These are phyloP conservation scores for Cylindroiulus punctatus DNA, from an alignment of 2,888 invertebrate species.

Conservation along the genomic window DNA sequence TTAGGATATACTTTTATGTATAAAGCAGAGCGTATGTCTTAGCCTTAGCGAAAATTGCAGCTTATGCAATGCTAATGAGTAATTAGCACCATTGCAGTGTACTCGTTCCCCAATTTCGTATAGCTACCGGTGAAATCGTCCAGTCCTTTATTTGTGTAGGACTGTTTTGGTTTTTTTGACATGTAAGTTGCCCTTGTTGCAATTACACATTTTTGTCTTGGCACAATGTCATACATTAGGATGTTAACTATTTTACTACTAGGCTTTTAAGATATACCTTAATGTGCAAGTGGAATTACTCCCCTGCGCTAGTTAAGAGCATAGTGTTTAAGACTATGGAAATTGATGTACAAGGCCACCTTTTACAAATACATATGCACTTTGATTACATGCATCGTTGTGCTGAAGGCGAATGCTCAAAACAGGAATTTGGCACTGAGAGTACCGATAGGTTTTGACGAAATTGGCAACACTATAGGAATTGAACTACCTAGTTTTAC, in stretches of 20 bases:
- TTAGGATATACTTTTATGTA: background rate
- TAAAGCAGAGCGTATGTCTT: background rate
- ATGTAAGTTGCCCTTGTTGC: background rate
- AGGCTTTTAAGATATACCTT: conserved; percentile 8
- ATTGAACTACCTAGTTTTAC: background rate
- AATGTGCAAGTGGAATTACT: conserved; percentile 4
- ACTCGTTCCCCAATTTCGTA: background rate
- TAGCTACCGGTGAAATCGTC: background rate
- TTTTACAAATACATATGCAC: background rate
- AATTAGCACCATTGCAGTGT: conserved; percentile 7
- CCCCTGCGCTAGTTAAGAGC: background rate
- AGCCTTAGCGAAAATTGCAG: background rate
- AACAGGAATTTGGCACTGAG: background rate
- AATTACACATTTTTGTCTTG: background rate
- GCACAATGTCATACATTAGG: background rate
- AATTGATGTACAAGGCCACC: background rate
- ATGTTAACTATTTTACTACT: conserved; percentile 5
- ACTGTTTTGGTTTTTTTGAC: background rate
- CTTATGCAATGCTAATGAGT: background rate
- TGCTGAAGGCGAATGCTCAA: background rate
- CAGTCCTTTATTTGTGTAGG: background rate
- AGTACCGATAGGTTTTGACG: background rate
- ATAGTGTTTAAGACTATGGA: conserved; percentile 6
- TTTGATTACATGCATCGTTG: background rate
- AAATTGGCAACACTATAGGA: background rate